Evolutionary conservation across 2,797 vertebrate species (phyloP).

Genomic region (Danio albolineatus): DNA sequence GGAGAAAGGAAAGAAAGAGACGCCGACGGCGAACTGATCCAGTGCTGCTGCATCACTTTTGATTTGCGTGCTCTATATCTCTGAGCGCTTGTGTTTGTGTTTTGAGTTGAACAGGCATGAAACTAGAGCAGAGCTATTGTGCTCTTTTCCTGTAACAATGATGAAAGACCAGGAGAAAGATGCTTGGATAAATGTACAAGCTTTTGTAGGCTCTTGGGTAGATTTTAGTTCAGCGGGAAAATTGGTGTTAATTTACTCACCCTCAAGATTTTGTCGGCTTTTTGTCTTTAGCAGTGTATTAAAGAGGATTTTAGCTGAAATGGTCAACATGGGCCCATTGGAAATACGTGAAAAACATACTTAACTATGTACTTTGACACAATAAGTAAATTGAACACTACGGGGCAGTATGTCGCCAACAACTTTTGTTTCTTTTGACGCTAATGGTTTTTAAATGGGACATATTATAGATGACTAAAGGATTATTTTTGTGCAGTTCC

Average conservation of each 20-base stretch:
- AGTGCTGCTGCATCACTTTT: constrained; percentile 58
- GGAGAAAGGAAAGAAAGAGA: constrained; percentile 34
- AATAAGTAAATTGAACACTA: no score
- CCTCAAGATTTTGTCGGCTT: no score
- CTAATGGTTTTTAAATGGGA: no score
- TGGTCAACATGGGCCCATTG: no score
- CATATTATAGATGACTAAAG: no score
- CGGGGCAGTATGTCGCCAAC: no score
- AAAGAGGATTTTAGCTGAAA: no score
- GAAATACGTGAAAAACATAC: no score
- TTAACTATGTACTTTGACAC: no score
- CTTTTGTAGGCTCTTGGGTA: not conserved
- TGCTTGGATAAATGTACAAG: not conserved
- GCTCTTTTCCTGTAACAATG: constrained; percentile 19
- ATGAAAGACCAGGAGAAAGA: constrained; percentile 19
- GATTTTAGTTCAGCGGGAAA: constrained; percentile 3
- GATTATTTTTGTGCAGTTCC: no score
- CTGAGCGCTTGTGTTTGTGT: constrained; percentile 46
- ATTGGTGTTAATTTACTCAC: not conserved
- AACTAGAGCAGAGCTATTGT: constrained; percentile 38
- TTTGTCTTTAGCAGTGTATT: no score
- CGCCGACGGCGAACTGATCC: constrained; percentile 44
- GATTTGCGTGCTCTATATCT: constrained; percentile 67
- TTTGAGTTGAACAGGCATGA: constrained; percentile 21
- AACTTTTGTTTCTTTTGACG: no score